Base-by-base conservation (phyloP, 1,140 invertebrate species). In the Drosophila bifasciata region DNA sequence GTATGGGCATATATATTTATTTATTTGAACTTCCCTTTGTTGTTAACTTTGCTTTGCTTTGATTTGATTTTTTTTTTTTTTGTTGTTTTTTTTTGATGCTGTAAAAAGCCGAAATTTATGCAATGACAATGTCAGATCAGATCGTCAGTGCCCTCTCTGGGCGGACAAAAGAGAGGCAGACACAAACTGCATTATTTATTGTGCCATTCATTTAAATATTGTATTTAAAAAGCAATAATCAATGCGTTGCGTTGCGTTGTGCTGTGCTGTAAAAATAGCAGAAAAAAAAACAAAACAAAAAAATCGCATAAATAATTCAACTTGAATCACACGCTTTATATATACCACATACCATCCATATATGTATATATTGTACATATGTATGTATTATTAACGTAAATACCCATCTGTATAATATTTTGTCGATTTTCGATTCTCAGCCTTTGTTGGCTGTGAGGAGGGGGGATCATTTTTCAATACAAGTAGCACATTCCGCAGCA, bases 191-290 rank as follows among this genome's bases (percentile, higher is more conserved):
- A 83, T 83, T 83, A 84, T 83, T 83, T 83, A 83, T 79, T 57
- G 79, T 57, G 79, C 60, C 69, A 77, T 76, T 75, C 80, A 79
- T 85, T 84, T 85, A 85, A 84, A 85, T 85, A 85, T 73, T 83
- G 79, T 79, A 77, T 84, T 76, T 85, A 51, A 73, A 73, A 74
- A 73, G 73, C 70, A 74, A 74, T 74, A 63, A 73, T 69, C 55
- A 63, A 72, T 74, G 53, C 51, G 56, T 50, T 11, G 36, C 23
- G 57, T 69, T 69, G n/a, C n/a, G n/a, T n/a, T n/a, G n/a, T n/a
- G n/a, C n/a, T n/a, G n/a, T n/a, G 53, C 56, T 75, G 59, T 76
- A 71, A 85, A 83, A 79, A 79, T 79, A 84, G 58, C 79, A 79
- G 32, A 36, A 55, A 45, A n/a, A n/a, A n/a, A n/a, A n/a, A n/a